These are phyloP conservation scores for Cyphomyrus discorhynchus DNA, from an alignment of 2,113 vertebrate species.

Conservation along the genomic window DNA sequence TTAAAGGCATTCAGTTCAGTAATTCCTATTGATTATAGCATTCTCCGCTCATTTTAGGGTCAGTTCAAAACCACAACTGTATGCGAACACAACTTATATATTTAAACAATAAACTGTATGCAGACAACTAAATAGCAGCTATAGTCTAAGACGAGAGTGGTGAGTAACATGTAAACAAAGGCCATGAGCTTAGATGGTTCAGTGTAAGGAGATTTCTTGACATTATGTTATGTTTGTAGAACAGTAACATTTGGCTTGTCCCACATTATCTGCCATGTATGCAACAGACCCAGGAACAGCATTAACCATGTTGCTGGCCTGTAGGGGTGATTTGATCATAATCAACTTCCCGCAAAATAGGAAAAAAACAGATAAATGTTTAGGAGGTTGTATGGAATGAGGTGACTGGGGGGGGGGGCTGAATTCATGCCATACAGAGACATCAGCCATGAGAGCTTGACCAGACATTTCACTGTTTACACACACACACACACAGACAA, in stretches of 20 bases:
- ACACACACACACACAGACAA: too few relatives aligned
- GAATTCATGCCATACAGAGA: not conserved
- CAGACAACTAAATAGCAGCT: not conserved
- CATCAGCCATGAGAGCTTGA: not conserved
- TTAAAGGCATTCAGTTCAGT: not conserved
- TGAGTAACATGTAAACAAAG: not conserved
- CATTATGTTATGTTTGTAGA: not conserved
- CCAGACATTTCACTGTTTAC: not conserved
- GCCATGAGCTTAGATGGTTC: not conserved
- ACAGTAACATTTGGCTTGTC: not conserved
- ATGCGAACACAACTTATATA: not conserved
- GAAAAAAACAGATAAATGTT: not conserved
- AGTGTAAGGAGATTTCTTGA: not conserved
- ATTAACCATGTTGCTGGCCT: not conserved
- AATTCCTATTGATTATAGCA: not conserved
- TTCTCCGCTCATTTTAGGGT: not conserved
- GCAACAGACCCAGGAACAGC: not conserved
- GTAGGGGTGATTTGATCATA: not conserved
- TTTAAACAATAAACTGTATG: not conserved
- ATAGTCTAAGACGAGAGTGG: not conserved
- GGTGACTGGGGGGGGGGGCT: not conserved
- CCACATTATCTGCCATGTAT: not conserved
- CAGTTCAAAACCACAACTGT: not conserved
- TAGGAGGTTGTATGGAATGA: not conserved
- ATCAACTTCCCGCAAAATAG: not conserved